Conservation (phyloP, 2,888 invertebrate genomes). For the Trilocha varians region DNA sequence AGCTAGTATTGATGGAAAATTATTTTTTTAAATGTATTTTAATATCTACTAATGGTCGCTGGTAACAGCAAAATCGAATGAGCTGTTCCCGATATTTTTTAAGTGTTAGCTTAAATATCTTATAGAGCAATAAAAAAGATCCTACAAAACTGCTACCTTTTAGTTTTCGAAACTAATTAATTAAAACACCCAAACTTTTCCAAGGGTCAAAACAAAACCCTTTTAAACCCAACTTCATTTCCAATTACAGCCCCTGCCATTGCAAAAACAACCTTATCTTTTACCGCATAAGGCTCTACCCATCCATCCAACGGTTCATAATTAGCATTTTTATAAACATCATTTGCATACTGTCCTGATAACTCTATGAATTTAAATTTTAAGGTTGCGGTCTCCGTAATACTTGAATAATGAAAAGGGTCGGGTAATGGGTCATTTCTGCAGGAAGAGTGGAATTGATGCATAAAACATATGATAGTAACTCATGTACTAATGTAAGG, state of each 20-base stretch:
- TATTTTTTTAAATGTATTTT: too few species aligned
- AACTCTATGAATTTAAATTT: slow-evolving; percentile 45
- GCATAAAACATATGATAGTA: background rate
- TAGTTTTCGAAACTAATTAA: too few species aligned
- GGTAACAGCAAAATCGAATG: too few species aligned
- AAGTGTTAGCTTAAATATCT: too few species aligned
- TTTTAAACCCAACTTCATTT: background rate
- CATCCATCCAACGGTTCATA: slow-evolving; percentile 11
- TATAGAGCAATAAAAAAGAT: too few species aligned
- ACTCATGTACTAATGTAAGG: background rate
- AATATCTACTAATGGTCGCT: too few species aligned
- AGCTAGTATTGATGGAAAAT: too few species aligned
- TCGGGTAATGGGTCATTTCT: slow-evolving; percentile 11
- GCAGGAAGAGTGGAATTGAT: slow-evolving; percentile 2
- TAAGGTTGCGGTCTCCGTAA: slow-evolving; percentile 29
- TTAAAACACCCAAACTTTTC: too few species aligned
- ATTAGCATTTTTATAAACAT: slow-evolving; percentile 47
- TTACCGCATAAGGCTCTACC: background rate
- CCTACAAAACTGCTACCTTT: too few species aligned
- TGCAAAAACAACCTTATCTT: background rate
- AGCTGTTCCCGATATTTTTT: too few species aligned
- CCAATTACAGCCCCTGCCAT: background rate
- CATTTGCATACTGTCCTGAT: slow-evolving; percentile 47
- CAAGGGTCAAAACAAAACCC: too few species aligned
- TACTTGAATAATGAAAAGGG: slow-evolving; percentile 24